These are phyloP conservation scores for Cromileptes altivelis DNA, from an alignment of 2,113 vertebrate genomes.

Conservation along the genomic window DNA sequence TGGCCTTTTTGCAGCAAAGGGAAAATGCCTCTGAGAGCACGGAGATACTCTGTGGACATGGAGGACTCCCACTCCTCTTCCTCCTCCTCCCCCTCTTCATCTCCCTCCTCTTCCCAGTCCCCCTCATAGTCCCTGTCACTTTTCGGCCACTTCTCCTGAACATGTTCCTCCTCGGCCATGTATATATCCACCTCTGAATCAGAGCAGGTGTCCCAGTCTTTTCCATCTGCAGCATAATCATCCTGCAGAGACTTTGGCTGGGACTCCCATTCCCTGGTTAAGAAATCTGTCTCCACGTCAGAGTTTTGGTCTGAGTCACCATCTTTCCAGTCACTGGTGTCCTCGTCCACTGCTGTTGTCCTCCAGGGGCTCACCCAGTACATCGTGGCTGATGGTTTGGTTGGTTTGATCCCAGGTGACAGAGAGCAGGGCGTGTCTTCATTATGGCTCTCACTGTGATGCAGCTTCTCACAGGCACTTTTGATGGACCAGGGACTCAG, in stretches of 20 bases:
- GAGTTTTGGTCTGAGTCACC: conserved; percentile 47
- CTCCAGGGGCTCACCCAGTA: conserved; percentile 84
- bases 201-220: conserved; percentile 46
- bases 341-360: conserved; percentile 73
- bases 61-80: conserved; percentile 75
- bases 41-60: conserved; percentile 71
- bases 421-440: conserved; percentile 15
- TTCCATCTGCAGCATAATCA: conserved; percentile 2
- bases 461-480: conserved; percentile 56
- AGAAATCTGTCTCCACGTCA: conserved; percentile 26
- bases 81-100: conserved; percentile 44
- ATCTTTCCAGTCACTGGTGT: conserved; percentile 49
- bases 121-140: conserved; percentile 73
- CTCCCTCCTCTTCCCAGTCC: conserved; percentile 69
- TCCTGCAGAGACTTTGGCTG: conserved; percentile 52
- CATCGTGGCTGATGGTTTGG: conserved; percentile 41
- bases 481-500: conserved; percentile 57
- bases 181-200: conserved; percentile 76
- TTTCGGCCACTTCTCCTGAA: conserved; percentile 38
- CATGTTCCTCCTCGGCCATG: conserved; percentile 72
- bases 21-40: conserved; percentile 71
- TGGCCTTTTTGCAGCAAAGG: conserved; percentile 74
- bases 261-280: conserved; percentile 35
- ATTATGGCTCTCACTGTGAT: neutral
- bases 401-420: neutral